phyloP scores from a whole-genome alignment of 2,797 vertebrate genomes.

The Huso huso region DNA sequence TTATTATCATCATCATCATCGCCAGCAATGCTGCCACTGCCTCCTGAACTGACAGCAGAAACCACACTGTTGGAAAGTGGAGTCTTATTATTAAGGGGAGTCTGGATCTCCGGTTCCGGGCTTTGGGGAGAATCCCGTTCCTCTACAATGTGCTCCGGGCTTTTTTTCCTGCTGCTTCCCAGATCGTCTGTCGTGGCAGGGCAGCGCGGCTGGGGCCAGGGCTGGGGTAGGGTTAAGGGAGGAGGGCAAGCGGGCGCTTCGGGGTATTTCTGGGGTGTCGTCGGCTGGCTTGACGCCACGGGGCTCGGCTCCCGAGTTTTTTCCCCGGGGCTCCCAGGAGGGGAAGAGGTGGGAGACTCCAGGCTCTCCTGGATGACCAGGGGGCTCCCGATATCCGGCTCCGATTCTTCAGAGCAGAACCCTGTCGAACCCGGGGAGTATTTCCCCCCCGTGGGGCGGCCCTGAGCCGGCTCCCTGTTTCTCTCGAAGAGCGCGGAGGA shows the following conservation, averaged over 20 bases:
- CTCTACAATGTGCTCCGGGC: slow-evolving; percentile 64
- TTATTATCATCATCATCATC: no score
- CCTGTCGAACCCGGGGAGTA: not conserved
- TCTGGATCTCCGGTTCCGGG: slow-evolving; percentile 57
- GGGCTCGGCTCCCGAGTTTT: not conserved
- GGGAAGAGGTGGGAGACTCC: slow-evolving; percentile 42
- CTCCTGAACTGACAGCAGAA: no score
- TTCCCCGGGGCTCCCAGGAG: slow-evolving; percentile 21
- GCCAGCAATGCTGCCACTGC: not conserved
- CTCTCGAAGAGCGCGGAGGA: slow-evolving; percentile 30
- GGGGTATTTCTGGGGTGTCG: no score
- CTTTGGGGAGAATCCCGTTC: slow-evolving; percentile 69
- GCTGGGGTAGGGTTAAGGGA: slow-evolving; percentile 24
- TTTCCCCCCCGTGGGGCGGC: slow-evolving; percentile 20
- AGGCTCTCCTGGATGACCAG: slow-evolving; percentile 60
- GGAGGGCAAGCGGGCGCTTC: no score
- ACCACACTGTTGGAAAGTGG: not conserved
- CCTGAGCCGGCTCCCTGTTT: slow-evolving; percentile 13
- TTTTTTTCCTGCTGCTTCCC: slow-evolving; percentile 10
- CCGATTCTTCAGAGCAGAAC: slow-evolving; percentile 20
- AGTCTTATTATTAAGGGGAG: not conserved
- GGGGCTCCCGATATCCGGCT: slow-evolving; percentile 53
- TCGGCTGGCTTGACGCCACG: no score
- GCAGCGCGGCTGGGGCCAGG: slow-evolving; percentile 29
- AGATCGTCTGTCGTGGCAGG: no score